phyloP scores from a whole-genome alignment of 2,888 invertebrate species.

The Sympetrum striolatum region DNA sequence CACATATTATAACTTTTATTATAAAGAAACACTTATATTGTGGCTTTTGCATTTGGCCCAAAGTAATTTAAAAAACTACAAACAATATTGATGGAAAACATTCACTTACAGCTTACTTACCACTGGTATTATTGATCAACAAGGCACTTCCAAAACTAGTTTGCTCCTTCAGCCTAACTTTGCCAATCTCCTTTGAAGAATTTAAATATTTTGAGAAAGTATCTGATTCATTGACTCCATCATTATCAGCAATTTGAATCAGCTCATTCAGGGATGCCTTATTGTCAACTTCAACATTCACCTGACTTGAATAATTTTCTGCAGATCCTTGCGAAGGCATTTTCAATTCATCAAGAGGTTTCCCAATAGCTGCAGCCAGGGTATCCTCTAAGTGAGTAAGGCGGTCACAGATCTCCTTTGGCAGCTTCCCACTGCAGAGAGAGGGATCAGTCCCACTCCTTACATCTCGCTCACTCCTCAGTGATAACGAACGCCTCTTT shows the following conservation, averaged over 20 bases:
- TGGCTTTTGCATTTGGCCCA: too few species aligned
- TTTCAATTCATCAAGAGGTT: not conserved
- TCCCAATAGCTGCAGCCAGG: not conserved
- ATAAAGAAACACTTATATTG: too few species aligned
- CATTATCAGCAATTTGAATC: not conserved
- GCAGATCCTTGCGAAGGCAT: not conserved
- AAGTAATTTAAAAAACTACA: too few species aligned
- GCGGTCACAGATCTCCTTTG: constrained; percentile 13
- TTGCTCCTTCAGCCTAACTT: too few species aligned
- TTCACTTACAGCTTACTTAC: too few species aligned
- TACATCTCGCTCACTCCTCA: constrained; percentile 86
- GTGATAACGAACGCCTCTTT: constrained; percentile 79
- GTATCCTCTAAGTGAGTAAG: not conserved
- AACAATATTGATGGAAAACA: too few species aligned
- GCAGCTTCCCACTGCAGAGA: constrained; percentile 49
- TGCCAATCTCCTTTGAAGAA: too few species aligned
- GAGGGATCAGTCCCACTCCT: constrained; percentile 67
- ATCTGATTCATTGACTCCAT: not conserved
- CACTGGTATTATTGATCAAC: too few species aligned
- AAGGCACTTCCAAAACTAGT: too few species aligned
- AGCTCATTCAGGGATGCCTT: not conserved
- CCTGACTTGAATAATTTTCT: not conserved
- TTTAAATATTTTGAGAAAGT: too few species aligned
- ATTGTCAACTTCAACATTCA: not conserved
- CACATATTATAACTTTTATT: too few species aligned